Conservation (phyloP, 2,888 invertebrate species). For the Chymomyza amoena region DNA sequence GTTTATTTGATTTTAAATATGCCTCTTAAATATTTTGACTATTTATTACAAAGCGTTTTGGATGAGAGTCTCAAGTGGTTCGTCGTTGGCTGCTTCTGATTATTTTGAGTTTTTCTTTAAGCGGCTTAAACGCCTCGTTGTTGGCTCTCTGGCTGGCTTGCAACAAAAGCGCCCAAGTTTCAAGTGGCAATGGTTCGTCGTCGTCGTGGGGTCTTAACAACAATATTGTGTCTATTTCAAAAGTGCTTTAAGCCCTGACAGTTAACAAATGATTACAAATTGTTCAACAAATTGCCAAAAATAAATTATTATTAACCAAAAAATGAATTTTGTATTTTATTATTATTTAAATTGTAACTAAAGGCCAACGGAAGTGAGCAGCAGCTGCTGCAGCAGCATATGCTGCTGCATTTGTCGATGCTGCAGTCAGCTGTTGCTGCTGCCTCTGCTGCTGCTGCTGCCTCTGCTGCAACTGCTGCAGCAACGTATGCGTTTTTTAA, state of each 20-base stretch:
- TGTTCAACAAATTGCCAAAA: constrained; percentile 71
- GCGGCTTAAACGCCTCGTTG: constrained; percentile 68
- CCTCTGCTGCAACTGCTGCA: background rate
- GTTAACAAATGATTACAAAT: constrained; percentile 74
- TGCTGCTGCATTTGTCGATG: too few relatives aligned
- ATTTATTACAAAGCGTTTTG: constrained; percentile 56
- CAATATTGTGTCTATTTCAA: constrained; percentile 14
- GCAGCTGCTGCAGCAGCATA: constrained; percentile 52
- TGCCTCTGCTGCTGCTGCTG: too few relatives aligned
- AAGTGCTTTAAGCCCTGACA: constrained; percentile 46
- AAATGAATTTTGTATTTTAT: constrained; percentile 44
- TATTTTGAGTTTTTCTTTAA: constrained; percentile 38
- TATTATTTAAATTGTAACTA: constrained; percentile 63
- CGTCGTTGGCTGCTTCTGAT: constrained; percentile 11
- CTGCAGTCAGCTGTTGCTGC: too few relatives aligned
- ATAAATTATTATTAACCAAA: constrained; percentile 55
- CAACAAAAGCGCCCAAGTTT: background rate
- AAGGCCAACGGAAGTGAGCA: constrained; percentile 52
- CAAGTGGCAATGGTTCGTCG: background rate
- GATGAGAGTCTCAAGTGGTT: background rate
- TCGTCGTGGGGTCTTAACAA: background rate
- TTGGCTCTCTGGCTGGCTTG: background rate
- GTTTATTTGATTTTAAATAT: constrained; percentile 72
- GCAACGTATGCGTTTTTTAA: constrained; percentile 9
- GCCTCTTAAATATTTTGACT: constrained; percentile 68